Evolutionary conservation across 2,797 vertebrate species (phyloP).

Genomic region (Catostomus latipinnis): DNA sequence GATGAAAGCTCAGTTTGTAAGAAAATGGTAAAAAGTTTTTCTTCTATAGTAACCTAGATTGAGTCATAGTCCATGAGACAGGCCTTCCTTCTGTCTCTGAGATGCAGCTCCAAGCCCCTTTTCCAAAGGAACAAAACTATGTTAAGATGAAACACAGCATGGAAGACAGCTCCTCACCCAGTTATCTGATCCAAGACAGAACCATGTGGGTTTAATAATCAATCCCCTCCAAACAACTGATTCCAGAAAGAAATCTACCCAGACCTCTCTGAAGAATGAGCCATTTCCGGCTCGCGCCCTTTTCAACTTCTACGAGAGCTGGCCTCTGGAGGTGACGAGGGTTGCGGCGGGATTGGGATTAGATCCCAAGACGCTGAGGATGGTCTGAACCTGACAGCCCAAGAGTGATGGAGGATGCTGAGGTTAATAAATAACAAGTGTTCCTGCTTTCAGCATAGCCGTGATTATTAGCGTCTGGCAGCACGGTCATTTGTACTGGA

Average conservation of each 20-base stretch:
- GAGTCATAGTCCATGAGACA: not conserved
- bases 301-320: constrained; percentile 56
- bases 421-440: constrained; percentile 58
- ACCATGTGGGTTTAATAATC: constrained; percentile 46
- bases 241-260: constrained; percentile 47
- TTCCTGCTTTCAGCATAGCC: constrained; percentile 53
- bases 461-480: constrained; percentile 61
- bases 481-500: constrained; percentile 48
- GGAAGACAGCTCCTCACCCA: constrained; percentile 28
- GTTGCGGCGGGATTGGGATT: constrained; percentile 38
- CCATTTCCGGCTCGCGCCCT: constrained; percentile 65
- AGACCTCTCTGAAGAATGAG: constrained; percentile 65
- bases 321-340: constrained; percentile 28
- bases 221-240: constrained; percentile 34
- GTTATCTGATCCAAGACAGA: constrained; percentile 47
- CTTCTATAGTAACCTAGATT: too few species aligned
- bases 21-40: too few species aligned
- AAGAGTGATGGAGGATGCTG: constrained; percentile 49
- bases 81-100: not conserved
- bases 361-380: constrained; percentile 43
- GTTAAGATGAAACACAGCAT: not conserved
- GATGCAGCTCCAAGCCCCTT: too few species aligned
- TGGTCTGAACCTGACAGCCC: constrained; percentile 51
- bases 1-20: too few species aligned
- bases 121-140: not conserved